These are phyloP conservation scores for Apoda limacodes DNA, from an alignment of 2,888 invertebrate genomes.

Conservation along the genomic window DNA sequence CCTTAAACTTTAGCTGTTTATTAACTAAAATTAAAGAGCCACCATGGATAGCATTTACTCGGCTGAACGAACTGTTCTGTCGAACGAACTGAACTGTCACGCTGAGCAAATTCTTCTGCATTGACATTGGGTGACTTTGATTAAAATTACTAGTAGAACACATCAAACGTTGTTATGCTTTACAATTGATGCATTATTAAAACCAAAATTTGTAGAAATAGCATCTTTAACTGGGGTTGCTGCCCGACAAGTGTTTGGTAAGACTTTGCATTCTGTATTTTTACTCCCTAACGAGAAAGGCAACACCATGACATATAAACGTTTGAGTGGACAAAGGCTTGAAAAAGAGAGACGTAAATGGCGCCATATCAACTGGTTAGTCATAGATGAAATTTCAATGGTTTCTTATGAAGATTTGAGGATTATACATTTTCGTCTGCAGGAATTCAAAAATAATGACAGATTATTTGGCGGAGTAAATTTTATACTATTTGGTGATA, in stretches of 20 bases:
- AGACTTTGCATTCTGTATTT: background rate
- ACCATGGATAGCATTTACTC: too few species aligned
- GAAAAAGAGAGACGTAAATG: background rate
- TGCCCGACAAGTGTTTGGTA: background rate
- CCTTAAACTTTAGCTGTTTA: too few species aligned
- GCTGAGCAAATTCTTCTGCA: too few species aligned
- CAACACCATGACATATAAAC: background rate
- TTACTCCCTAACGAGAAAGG: slow-evolving; percentile 1
- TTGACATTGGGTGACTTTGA: too few species aligned
- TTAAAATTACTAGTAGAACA: too few species aligned
- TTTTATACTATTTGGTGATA: slow-evolving; percentile 4
- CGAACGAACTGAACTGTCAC: too few species aligned
- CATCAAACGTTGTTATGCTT: slow-evolving; percentile 1
- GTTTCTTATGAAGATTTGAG: slow-evolving; percentile 3
- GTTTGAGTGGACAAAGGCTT: background rate
- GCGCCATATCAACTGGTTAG: background rate
- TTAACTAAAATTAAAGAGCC: too few species aligned
- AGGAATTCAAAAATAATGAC: slow-evolving; percentile 3
- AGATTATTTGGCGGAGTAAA: slow-evolving; percentile 4
- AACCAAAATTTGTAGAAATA: too few species aligned
- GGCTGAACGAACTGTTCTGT: too few species aligned
- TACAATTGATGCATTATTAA: background rate
- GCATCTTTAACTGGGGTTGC: background rate
- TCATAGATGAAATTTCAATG: slow-evolving; percentile 7
- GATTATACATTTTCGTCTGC: slow-evolving; percentile 2